Conservation (phyloP, 2,797 vertebrate genomes). For the Channallabes apus region DNA sequence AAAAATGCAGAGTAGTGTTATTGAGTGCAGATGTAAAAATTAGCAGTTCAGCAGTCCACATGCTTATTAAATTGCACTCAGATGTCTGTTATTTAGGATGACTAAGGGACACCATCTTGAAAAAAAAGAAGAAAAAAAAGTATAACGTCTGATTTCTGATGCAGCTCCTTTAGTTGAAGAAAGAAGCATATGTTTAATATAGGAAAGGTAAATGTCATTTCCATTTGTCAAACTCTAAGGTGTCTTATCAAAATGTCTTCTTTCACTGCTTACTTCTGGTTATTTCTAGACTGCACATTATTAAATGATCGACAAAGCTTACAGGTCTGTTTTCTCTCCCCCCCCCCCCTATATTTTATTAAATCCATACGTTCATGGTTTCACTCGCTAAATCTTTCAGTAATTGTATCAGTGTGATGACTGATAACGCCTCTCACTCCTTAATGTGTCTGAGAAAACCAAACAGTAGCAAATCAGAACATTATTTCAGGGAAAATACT, state of each 20-base stretch:
- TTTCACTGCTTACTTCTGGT: background rate
- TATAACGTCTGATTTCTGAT: background rate
- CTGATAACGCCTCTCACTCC: background rate
- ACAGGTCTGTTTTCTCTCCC: background rate
- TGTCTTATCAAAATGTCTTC: background rate
- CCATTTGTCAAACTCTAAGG: slow-evolving; percentile 12
- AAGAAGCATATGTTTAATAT: background rate
- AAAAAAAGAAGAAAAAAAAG: background rate
- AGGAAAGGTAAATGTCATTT: slow-evolving; percentile 1
- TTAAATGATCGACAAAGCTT: background rate
- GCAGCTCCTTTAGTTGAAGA: background rate
- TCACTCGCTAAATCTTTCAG: background rate
- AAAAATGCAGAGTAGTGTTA: background rate
- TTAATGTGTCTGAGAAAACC: slow-evolving; percentile 7
- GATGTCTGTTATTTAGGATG: slow-evolving; percentile 32
- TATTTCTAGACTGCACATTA: slow-evolving; percentile 2
- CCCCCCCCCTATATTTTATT: background rate
- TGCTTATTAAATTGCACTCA: slow-evolving; percentile 23
- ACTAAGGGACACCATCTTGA: background rate
- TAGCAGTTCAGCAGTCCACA: background rate
- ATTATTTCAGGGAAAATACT: background rate
- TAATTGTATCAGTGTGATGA: slow-evolving; percentile 14
- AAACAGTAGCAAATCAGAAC: slow-evolving; percentile 4
- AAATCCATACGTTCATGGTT: slow-evolving; percentile 14
- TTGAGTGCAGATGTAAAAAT: background rate